Base-by-base conservation (phyloP, 2,888 invertebrate genomes). In the Napeogenes inachia region DNA sequence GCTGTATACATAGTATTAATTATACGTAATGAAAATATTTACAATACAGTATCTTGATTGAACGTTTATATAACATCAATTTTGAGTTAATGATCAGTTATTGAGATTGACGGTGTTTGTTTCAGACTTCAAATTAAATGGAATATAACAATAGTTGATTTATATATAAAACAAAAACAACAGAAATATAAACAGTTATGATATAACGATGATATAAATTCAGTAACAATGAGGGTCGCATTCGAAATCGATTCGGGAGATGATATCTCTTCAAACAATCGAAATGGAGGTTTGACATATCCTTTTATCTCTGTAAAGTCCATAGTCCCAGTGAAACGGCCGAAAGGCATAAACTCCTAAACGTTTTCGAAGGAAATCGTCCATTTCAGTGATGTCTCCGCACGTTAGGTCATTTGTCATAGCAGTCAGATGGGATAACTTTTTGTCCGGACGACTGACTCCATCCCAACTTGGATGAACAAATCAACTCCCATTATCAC, bases 401-500 rank as follows among this genome's bases (percentile, higher is more conserved):
- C 72, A 73, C 74, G 70, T 73, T 68, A 72, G 75, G 72, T 84
- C 88, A 85, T 89, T 89, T 89, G 86, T 89, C 89, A 88, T 89
- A 81, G 75, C 75, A 76, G 81, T 82, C 80, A 76, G 83, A 85
- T 84, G 81, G 85, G 83, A 84, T 84, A 84, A 87, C 85, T 88
- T 89, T 89, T 89, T 89, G 80, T 78, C 76, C 83, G 79, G 78
- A 76, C 78, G 83, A 78, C 83, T 87, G 85, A 87, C 84, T 87
- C 78, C 82, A 81, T 81, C 79, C 77, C 72, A 76, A 85, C 79
- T 85, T 86, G 87, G 84, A 82, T 82, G 80, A 82, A 82, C 75
- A 82, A 84, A 84, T 82, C 78, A 77, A 70, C 73, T 72, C 75
- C 78, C 80, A 79, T 81, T 85, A 85, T 85, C 82, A 81, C 12